phyloP scores from a whole-genome alignment of 2,797 vertebrate species.

The Podargus strigoides region DNA sequence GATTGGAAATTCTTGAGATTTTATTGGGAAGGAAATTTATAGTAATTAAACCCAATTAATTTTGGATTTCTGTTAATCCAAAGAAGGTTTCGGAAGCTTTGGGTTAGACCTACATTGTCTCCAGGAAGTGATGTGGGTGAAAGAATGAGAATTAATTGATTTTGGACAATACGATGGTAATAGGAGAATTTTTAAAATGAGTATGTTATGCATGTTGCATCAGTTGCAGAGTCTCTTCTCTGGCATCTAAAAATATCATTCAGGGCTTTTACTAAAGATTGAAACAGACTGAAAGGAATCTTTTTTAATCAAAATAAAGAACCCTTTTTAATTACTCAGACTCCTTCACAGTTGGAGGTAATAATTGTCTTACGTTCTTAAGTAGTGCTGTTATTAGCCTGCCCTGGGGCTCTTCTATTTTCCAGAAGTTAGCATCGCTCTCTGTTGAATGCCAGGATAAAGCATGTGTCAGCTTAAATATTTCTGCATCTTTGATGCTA shows the following conservation, averaged over 20 bases:
- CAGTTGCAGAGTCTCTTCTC: constrained; percentile 53
- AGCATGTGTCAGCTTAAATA: not conserved
- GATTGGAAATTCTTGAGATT: constrained; percentile 83
- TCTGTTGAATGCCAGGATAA: constrained; percentile 50
- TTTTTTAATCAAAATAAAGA: constrained; percentile 83
- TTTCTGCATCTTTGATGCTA: not conserved
- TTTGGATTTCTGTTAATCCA: constrained; percentile 75
- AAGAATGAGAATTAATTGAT: constrained; percentile 38
- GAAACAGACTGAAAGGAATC: constrained; percentile 77
- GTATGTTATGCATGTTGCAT: not conserved
- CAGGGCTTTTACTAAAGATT: constrained; percentile 75
- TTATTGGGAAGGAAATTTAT: constrained; percentile 83
- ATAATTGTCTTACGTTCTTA: constrained; percentile 77
- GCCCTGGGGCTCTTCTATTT: constrained; percentile 77
- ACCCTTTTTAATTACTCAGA: constrained; percentile 81
- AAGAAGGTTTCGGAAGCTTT: constrained; percentile 52
- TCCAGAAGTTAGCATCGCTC: constrained; percentile 68
- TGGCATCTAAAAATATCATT: constrained; percentile 71
- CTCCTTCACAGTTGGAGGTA: constrained; percentile 80
- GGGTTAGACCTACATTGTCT: constrained; percentile 33
- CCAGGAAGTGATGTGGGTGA: constrained; percentile 29
- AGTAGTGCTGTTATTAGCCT: constrained; percentile 79
- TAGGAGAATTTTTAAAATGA: not conserved
- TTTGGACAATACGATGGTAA: constrained; percentile 1
- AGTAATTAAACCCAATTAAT: constrained; percentile 82